A percentile compares a stretch with the other conserved stretches of the same genome.
phyloP scores from a whole-genome alignment of 2,888 invertebrate genomes.

The Cataglyphis altisquamis region DNA sequence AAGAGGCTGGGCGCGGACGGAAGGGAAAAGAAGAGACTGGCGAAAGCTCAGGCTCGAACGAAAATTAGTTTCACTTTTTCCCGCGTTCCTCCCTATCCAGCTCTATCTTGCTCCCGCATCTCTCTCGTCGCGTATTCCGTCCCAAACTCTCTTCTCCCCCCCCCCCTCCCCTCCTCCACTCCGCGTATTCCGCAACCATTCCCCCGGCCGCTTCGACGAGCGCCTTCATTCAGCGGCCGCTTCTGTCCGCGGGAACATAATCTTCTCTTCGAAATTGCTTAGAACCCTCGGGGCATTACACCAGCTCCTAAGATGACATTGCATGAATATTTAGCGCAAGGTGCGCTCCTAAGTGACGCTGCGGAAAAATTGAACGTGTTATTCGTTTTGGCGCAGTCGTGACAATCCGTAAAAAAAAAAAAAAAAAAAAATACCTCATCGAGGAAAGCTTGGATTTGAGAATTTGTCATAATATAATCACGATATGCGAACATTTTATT shows the following conservation, averaged over 20 bases:
- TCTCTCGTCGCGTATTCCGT: conserved; percentile 17
- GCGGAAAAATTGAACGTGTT: conserved; percentile 56
- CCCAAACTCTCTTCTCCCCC: no score
- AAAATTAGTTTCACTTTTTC: conserved; percentile 77
- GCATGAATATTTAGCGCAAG: conserved; percentile 73
- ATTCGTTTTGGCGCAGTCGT: neutral
- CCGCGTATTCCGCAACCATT: neutral
- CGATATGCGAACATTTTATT: neutral
- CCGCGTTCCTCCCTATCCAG: conserved; percentile 20
- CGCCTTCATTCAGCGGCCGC: conserved; percentile 63
- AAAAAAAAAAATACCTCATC: neutral
- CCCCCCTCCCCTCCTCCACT: no score
- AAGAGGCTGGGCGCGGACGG: conserved; percentile 51
- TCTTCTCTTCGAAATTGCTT: conserved; percentile 75
- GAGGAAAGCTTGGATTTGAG: neutral
- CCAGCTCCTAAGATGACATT: conserved; percentile 51
- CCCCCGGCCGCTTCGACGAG: conserved; percentile 38
- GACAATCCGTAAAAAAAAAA: neutral
- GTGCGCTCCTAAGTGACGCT: conserved; percentile 52
- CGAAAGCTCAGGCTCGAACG: conserved; percentile 69
- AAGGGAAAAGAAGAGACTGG: conserved; percentile 52
- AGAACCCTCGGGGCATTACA: conserved; percentile 64
- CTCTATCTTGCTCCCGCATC: conserved; percentile 17
- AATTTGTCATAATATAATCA: neutral
- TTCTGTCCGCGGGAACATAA: conserved; percentile 72